Conservation (phyloP, 2,888 invertebrate species). For the Coelopa pilipes region DNA sequence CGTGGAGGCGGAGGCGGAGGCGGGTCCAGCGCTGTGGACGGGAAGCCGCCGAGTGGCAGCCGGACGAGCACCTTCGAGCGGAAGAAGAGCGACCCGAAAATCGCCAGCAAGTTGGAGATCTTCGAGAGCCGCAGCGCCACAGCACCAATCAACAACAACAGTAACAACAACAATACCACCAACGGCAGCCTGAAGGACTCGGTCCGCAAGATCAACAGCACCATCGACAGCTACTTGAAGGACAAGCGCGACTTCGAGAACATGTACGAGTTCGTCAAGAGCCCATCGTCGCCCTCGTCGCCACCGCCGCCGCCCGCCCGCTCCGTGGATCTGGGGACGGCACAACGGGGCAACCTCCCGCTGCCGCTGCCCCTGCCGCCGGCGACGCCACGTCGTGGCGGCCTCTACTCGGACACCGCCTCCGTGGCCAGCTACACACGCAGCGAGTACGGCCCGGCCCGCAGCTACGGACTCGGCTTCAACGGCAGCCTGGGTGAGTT, state of each 20-base stretch:
- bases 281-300: constrained; percentile 48
- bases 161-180: constrained; percentile 28
- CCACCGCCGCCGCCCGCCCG: constrained; percentile 61
- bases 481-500: constrained; percentile 63
- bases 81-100: constrained; percentile 58
- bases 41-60: constrained; percentile 51
- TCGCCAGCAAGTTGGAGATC: constrained; percentile 62
- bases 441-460: constrained; percentile 63
- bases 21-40: constrained; percentile 40
- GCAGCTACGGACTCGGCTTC: constrained; percentile 61
- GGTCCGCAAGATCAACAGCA: constrained; percentile 66
- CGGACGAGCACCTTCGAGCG: constrained; percentile 63
- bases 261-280: constrained; percentile 62
- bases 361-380: constrained; percentile 51
- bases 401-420: constrained; percentile 57
- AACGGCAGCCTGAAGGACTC: constrained; percentile 65
- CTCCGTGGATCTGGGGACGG: constrained; percentile 52
- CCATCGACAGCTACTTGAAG: constrained; percentile 66
- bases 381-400: constrained; percentile 48
- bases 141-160: constrained; percentile 16
- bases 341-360: constrained; percentile 15
- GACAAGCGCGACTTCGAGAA: constrained; percentile 66
- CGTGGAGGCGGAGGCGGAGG: constrained; percentile 13
- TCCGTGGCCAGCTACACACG: constrained; percentile 63
- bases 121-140: constrained; percentile 54